Conservation (phyloP, 2,113 vertebrate genomes). For the Toxotes jaculatrix region DNA sequence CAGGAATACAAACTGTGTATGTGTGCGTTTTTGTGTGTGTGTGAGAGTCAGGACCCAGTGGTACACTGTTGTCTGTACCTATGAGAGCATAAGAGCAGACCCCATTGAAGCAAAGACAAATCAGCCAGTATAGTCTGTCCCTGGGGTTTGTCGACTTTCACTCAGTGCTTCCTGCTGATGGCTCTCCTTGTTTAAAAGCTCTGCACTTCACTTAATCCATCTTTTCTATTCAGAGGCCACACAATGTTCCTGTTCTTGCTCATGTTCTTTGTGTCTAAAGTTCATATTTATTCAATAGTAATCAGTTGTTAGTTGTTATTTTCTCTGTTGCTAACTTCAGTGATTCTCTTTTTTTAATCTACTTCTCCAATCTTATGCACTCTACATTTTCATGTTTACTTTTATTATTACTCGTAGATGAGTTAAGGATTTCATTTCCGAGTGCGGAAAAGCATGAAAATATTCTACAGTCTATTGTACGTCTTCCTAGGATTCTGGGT, state of each 20-base stretch:
- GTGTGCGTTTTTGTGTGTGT: constrained; percentile 31
- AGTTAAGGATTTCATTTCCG: neutral
- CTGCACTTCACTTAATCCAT: constrained; percentile 9
- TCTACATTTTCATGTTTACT: neutral
- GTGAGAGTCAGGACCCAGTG: constrained; percentile 20
- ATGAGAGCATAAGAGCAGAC: constrained; percentile 25
- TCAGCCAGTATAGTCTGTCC: constrained; percentile 15
- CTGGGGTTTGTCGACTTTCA: neutral
- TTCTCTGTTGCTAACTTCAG: neutral
- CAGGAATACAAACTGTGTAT: constrained; percentile 26
- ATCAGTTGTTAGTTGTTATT: neutral
- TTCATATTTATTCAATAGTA: neutral
- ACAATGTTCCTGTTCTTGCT: neutral
- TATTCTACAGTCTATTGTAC: neutral
- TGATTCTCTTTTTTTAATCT: neutral
- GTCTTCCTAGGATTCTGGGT: neutral
- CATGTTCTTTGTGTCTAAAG: neutral
- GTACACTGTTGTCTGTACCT: constrained; percentile 19
- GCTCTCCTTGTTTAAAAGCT: constrained; percentile 15
- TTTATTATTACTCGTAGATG: neutral
- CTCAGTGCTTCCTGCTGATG: constrained; percentile 6
- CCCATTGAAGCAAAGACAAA: constrained; percentile 31
- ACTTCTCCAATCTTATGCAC: neutral
- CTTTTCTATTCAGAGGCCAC: neutral
- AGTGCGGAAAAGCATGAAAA: constrained; percentile 30